Percentiles rank a stretch among this genome's conserved stretches.
These are phyloP conservation scores for Drosophila elegans DNA, from an alignment of 1,140 invertebrate genomes.

Conservation along the genomic window DNA sequence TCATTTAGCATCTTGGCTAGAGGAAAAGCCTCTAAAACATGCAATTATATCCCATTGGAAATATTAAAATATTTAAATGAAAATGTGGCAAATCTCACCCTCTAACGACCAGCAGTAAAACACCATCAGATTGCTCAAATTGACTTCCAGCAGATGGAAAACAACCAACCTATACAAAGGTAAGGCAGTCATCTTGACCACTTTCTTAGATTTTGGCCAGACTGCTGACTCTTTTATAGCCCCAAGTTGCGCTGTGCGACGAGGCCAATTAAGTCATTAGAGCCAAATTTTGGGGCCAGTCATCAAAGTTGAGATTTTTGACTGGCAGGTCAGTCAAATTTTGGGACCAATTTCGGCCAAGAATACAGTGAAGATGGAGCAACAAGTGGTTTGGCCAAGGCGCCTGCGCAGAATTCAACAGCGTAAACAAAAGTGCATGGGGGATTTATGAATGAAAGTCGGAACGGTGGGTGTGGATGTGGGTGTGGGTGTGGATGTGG, in stretches of 20 bases:
- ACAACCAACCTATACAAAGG: conserved; percentile 61
- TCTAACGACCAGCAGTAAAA: conserved; percentile 71
- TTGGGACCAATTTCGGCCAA: conserved; percentile 14
- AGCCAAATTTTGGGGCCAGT: conserved; percentile 46
- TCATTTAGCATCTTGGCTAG: conserved; percentile 42
- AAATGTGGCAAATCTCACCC: conserved; percentile 24
- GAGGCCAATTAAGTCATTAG: conserved; percentile 56
- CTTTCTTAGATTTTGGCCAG: conserved; percentile 5
- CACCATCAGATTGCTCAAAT: conserved; percentile 52
- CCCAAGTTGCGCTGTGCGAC: not conserved
- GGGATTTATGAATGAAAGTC: conserved; percentile 73
- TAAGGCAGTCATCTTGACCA: conserved; percentile 34
- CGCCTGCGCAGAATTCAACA: conserved; percentile 57
- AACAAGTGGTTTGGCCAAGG: conserved; percentile 19
- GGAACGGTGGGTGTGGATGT: conserved; percentile 3
- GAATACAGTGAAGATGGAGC: conserved; percentile 8
- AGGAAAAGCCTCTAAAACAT: conserved; percentile 30
- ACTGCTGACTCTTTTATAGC: conserved; percentile 49
- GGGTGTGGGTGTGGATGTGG: not conserved
- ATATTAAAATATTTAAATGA: not conserved
- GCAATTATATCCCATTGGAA: not conserved
- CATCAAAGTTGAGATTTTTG: conserved; percentile 32
- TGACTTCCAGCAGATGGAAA: conserved; percentile 63
- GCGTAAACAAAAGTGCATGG: conserved; percentile 67
- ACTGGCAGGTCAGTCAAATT: conserved; percentile 37